Base-by-base conservation (phyloP, 2,888 invertebrate species). In the Orthosia gothica region DNA sequence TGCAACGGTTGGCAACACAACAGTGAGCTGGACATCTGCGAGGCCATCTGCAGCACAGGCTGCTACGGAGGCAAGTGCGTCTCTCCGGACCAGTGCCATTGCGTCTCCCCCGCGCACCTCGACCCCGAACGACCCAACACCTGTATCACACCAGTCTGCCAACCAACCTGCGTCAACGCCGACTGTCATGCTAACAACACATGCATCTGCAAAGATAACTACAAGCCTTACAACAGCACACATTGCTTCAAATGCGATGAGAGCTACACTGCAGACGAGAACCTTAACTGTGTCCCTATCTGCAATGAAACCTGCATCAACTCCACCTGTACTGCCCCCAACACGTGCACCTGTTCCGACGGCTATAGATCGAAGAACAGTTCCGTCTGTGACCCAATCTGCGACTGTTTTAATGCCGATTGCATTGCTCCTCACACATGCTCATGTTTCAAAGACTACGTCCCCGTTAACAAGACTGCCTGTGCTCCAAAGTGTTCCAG, bases 21-120 rank as follows among this genome's bases (percentile, higher is more conserved):
- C n/a, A 89, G 89, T 58, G 88, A 90, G 2, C 79, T 81, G 0
- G 94, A 96, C 63, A 71, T 76, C 11, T 97, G 97, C 82, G 87
- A 90, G 0, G 96, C 97, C 0, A 90, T 93, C 1, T 97, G 97
- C 87, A 94, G 94, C 74, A 95, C 94, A 0, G 95, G 95, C 0
- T 97, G 97, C 85, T 83, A 77, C 4, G 91, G 92, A 61, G 97
- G 97, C 3, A 91, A 90, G 9, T 96, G 97, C 83, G 84, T 92
- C 5, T 91, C 91, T 0, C 96, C 96, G 1, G 92, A 95, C 40
- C 81, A 81, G 18, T 96, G 96, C 85, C 84, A 87, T 12, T 96
- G 96, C 76, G 89, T 92, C 7, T 80, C 93, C 0, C 95, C 95
- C 0, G 63, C 90, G 3, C 81, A 87, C 77, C 90, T 93, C 26